These are phyloP conservation scores for Glossosoma conforme DNA, from an alignment of 1,140 invertebrate species.

Conservation along the genomic window DNA sequence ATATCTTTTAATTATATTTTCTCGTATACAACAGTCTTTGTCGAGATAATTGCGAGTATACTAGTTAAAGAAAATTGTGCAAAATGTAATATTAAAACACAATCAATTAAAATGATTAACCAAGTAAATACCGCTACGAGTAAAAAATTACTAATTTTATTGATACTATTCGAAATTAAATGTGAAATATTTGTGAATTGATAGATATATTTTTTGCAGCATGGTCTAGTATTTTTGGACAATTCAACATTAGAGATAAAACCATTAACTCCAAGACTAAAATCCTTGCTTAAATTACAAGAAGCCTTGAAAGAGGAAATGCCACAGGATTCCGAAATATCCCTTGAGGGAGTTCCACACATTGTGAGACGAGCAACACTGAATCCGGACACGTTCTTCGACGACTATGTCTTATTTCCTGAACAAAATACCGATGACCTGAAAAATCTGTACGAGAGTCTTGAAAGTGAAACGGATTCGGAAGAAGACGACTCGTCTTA, in stretches of 20 bases:
- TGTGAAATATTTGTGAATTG: not conserved
- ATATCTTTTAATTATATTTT: too few relatives aligned
- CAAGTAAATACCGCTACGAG: too few relatives aligned
- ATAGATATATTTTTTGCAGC: constrained; percentile 35
- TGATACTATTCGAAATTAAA: too few relatives aligned
- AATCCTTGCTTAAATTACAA: constrained; percentile 33
- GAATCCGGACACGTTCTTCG: constrained; percentile 31
- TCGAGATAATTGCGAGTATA: too few relatives aligned
- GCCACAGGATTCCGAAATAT: constrained; percentile 22
- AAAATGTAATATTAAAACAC: too few relatives aligned
- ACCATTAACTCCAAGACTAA: constrained; percentile 46
- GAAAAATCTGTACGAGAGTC: constrained; percentile 1
- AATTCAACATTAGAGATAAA: constrained; percentile 61
- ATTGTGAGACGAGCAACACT: constrained; percentile 51
- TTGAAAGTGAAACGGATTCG: constrained; percentile 32
- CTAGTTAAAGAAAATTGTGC: too few relatives aligned
- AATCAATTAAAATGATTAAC: too few relatives aligned
- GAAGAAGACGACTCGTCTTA: constrained; percentile 32
- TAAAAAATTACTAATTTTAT: too few relatives aligned
- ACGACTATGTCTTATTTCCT: constrained; percentile 34
- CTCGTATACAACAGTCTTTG: too few relatives aligned
- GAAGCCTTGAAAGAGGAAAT: constrained; percentile 30
- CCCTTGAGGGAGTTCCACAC: constrained; percentile 44
- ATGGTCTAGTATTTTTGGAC: constrained; percentile 59
- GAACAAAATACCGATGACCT: constrained; percentile 23